Conservation (phyloP, 1,140 invertebrate genomes). For the Campoletis sonorensis region DNA sequence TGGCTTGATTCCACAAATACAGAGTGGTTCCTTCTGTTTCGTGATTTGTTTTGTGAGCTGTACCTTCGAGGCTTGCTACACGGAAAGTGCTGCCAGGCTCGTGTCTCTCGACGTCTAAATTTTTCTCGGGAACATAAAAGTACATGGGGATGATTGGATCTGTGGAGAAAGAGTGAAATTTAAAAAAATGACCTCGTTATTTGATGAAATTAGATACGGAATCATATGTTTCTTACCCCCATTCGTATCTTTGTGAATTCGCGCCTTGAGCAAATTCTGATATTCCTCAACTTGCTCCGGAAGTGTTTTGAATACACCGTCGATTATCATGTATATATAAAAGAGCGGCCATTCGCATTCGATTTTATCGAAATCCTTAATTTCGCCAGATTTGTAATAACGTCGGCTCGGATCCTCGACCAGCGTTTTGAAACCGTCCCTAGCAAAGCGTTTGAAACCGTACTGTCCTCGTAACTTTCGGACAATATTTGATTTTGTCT, state of each 20-base stretch:
- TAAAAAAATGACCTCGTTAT: not conserved
- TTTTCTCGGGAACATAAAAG: slow-evolving; percentile 92
- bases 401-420: slow-evolving; percentile 88
- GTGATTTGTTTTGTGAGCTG: slow-evolving; percentile 50
- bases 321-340: slow-evolving; percentile 96
- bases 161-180: slow-evolving; percentile 57
- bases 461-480: slow-evolving; percentile 91
- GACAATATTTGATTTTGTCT: slow-evolving; percentile 93
- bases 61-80: slow-evolving; percentile 79
- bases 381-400: slow-evolving; percentile 84
- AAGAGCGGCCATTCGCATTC: slow-evolving; percentile 99
- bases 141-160: slow-evolving; percentile 93
- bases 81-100: slow-evolving; percentile 84
- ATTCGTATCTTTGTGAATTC: slow-evolving; percentile 86
- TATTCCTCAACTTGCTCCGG: slow-evolving; percentile 96
- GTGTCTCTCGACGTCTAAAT: slow-evolving; percentile 84
- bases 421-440: slow-evolving; percentile 95
- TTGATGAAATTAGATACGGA: not conserved
- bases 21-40: slow-evolving; percentile 78
- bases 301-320: slow-evolving; percentile 92
- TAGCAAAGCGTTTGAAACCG: slow-evolving; percentile 96
- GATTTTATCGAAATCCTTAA: slow-evolving; percentile 95
- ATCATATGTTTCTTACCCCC: slow-evolving; percentile 79
- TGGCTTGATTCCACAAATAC: slow-evolving; percentile 93
- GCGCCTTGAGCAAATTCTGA: slow-evolving; percentile 87